Evolutionary conservation across 2,888 invertebrate species (phyloP).

Genomic region (Iselma pallidipennis): DNA sequence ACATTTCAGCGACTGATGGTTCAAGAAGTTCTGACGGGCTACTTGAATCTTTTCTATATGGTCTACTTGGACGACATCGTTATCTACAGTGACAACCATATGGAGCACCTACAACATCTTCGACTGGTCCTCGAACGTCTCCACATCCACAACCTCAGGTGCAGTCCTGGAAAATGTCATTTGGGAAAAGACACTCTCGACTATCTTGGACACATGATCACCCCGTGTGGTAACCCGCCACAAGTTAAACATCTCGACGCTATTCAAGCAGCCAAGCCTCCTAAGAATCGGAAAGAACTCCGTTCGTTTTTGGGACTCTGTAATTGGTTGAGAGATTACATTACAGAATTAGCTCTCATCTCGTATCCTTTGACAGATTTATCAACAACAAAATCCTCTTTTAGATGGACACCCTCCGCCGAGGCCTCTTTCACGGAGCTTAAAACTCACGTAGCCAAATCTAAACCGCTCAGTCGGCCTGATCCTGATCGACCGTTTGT

Average conservation of each 20-base stretch:
- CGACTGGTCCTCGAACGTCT: no score
- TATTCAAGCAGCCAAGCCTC: no score
- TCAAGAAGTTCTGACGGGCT: conserved; percentile 29
- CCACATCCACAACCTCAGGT: conserved; percentile 23
- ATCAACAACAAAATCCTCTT: not conserved
- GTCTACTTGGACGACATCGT: conserved; percentile 39
- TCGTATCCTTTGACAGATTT: no score
- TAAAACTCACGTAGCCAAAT: conserved; percentile 14
- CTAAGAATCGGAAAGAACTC: not conserved
- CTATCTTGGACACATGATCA: conserved; percentile 17
- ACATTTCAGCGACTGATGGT: conserved; percentile 42
- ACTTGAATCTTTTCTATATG: conserved; percentile 16
- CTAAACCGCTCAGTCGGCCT: no score
- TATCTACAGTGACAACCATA: no score
- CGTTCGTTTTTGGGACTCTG: conserved; percentile 20
- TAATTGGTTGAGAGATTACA: conserved; percentile 20
- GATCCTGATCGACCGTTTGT: no score
- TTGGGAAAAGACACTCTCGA: conserved; percentile 7
- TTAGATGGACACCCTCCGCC: conserved; percentile 1
- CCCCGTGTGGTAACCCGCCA: not conserved
- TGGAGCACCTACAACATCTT: no score
- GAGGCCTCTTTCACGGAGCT: conserved; percentile 4
- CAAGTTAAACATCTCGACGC: no score
- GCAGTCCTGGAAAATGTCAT: conserved; percentile 10
- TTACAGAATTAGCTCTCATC: not conserved